These are phyloP conservation scores for Drosophila mercatorum DNA, from an alignment of 2,888 invertebrate species.

Conservation along the genomic window DNA sequence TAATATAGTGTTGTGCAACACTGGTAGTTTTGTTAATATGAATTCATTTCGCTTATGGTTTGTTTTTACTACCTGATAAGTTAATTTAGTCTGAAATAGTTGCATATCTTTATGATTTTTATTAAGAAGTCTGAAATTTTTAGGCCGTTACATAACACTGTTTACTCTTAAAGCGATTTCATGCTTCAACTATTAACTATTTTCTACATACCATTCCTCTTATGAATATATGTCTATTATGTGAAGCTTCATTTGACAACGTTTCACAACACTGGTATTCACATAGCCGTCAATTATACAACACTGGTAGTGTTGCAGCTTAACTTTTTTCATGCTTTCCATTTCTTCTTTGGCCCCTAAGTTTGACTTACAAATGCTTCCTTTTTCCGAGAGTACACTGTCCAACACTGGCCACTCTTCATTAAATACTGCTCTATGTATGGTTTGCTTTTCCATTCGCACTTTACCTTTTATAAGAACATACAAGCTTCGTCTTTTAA, in stretches of 20 bases:
- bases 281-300: not conserved
- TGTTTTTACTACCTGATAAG: not conserved
- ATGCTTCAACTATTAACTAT: no score
- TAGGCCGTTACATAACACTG: not conserved
- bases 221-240: no score
- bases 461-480: not conserved
- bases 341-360: not conserved
- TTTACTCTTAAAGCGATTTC: no score
- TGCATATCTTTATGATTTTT: not conserved
- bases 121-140: not conserved
- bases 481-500: slow-evolving; percentile 6
- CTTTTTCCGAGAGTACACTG: not conserved
- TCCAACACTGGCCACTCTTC: not conserved
- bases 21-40: not conserved
- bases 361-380: no score
- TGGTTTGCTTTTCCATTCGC: no score
- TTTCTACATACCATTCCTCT: no score
- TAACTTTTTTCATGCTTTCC: not conserved
- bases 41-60: not conserved
- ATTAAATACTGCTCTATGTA: not conserved
- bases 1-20: not conserved
- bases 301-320: not conserved
- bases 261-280: not conserved
- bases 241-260: not conserved
- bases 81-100: not conserved